Conservation (phyloP, 1,140 invertebrate species). For the Branchinecta lynchi region DNA sequence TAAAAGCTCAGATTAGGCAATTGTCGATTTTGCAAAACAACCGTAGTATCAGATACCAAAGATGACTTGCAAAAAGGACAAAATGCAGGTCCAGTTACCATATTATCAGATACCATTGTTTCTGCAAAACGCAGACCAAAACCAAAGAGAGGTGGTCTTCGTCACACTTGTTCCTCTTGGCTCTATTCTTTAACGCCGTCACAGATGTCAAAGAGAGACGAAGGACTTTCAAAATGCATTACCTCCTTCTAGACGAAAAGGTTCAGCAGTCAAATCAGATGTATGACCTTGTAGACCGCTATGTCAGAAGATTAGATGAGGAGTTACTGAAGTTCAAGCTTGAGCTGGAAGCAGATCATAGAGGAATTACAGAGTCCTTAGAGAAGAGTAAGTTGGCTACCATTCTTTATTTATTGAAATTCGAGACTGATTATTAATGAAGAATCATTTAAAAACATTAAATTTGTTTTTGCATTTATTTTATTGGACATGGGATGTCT, state of each 20-base stretch:
- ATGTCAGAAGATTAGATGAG: conserved; percentile 76
- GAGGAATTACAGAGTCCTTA: conserved; percentile 88
- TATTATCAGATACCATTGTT: too few species aligned
- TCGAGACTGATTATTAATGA: neutral
- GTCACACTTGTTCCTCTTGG: too few species aligned
- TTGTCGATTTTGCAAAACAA: too few species aligned
- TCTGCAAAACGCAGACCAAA: too few species aligned
- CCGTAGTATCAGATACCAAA: too few species aligned
- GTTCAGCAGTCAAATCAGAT: conserved; percentile 79
- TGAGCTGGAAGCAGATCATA: conserved; percentile 94
- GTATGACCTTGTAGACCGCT: conserved; percentile 84
- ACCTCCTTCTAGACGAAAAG: conserved; percentile 43
- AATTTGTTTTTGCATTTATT: neutral
- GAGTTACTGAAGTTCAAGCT: conserved; percentile 95
- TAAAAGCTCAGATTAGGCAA: too few species aligned
- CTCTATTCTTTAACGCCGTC: too few species aligned
- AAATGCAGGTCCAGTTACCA: too few species aligned
- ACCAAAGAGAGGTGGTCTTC: too few species aligned
- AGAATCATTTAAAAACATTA: neutral
- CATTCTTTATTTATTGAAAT: neutral
- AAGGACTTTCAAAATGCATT: neutral
- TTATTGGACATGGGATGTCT: neutral
- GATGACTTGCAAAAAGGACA: too few species aligned
- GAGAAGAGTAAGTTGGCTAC: conserved; percentile 49
- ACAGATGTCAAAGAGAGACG: too few species aligned